phyloP scores from a whole-genome alignment of 53 echinoderm and acorn worm genomes.

The Henricia sp. region DNA sequence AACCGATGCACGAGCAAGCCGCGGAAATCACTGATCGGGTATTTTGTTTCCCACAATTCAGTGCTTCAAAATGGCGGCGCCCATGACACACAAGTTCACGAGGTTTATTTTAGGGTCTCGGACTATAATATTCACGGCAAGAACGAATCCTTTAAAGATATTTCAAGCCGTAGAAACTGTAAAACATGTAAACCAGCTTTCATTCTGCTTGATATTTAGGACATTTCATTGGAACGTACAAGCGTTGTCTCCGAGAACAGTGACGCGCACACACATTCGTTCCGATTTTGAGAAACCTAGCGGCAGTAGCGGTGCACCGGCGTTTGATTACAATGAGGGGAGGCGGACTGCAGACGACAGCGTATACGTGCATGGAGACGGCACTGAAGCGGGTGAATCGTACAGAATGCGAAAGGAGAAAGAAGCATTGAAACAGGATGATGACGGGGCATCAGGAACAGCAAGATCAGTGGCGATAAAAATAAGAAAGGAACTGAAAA shows the following conservation, averaged over 20 bases:
- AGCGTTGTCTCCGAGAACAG: constrained; percentile 11
- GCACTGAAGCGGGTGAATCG: constrained; percentile 40
- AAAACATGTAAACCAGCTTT: not conserved
- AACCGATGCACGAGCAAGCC: too few species aligned
- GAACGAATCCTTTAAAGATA: not conserved
- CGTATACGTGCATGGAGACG: constrained; percentile 51
- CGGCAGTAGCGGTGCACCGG: not conserved
- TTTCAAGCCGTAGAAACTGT: not conserved
- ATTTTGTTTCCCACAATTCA: constrained; percentile 11
- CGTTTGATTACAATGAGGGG: not conserved
- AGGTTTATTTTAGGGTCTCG: too few species aligned
- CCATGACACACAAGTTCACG: constrained; percentile 36
- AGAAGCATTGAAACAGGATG: constrained; percentile 4
- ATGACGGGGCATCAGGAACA: constrained; percentile 48
- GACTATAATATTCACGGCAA: not conserved
- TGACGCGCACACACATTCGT: not conserved
- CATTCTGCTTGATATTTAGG: not conserved
- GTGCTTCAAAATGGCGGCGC: constrained; percentile 46
- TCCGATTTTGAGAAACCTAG: not conserved
- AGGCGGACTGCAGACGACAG: not conserved
- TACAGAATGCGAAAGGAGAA: constrained; percentile 50
- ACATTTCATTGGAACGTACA: not conserved
- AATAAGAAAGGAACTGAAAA: constrained; percentile 55
- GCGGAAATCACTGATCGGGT: not conserved
- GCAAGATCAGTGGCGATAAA: constrained; percentile 59